Evolutionary conservation across 35 echinoderm and acorn worm species (phyloP).

Genomic region (Lytechinus variegatus): DNA sequence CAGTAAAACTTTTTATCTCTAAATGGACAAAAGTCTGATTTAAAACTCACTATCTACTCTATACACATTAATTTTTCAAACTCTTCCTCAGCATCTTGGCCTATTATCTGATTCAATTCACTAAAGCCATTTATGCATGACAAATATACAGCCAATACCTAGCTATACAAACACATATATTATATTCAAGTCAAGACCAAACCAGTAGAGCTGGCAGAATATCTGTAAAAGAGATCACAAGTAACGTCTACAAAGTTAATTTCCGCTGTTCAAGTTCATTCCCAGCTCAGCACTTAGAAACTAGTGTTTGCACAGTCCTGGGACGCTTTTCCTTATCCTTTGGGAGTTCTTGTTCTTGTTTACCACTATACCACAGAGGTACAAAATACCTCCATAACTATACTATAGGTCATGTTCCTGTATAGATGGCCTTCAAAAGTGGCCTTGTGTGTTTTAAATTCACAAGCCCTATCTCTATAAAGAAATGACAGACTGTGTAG

Average conservation of each 20-base stretch:
- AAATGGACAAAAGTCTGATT: neutral
- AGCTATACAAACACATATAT: neutral
- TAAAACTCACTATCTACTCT: too few relatives aligned
- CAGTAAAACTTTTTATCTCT: neutral
- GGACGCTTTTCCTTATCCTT: neutral
- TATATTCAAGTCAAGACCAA: neutral
- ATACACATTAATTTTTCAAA: too few relatives aligned
- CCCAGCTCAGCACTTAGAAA: constrained; percentile 63
- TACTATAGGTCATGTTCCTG: neutral
- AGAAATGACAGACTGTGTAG: too few relatives aligned
- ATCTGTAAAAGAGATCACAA: constrained; percentile 34
- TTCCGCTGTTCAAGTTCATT: constrained; percentile 50
- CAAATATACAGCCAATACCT: neutral
- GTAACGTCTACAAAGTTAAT: constrained; percentile 47
- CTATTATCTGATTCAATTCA: neutral
- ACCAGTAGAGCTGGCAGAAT: neutral
- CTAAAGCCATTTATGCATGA: neutral
- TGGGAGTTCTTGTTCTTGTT: constrained; percentile 12
- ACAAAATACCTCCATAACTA: too few relatives aligned
- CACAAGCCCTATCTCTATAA: neutral
- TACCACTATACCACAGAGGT: neutral
- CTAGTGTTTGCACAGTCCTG: constrained; percentile 21
- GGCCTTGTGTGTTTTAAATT: neutral
- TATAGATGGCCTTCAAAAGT: neutral
- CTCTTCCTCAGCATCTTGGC: neutral